Conservation (phyloP, 2,888 invertebrate species). For the Cheilosia vulpina region DNA sequence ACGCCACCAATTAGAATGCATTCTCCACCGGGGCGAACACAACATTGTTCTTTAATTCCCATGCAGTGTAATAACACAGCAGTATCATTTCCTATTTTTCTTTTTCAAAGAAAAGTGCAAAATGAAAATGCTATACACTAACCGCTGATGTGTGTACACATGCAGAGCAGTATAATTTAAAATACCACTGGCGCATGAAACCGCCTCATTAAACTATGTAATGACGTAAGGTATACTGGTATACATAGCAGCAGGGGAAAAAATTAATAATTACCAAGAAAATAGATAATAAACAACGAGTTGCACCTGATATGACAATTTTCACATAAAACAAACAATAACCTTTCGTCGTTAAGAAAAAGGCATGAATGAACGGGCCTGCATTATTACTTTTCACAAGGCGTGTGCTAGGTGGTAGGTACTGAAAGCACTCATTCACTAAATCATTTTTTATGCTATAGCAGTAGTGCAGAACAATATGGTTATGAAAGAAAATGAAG, state of each 20-base stretch:
- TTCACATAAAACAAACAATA: slow-evolving; percentile 41
- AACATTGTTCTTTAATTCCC: slow-evolving; percentile 58
- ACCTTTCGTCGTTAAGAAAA: slow-evolving; percentile 29
- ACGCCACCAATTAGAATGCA: slow-evolving; percentile 69
- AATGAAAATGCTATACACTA: background rate
- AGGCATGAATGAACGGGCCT: slow-evolving; percentile 20
- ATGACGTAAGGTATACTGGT: slow-evolving; percentile 53
- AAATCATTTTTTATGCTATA: slow-evolving; percentile 57
- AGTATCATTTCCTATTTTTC: slow-evolving; percentile 29
- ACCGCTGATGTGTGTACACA: slow-evolving; percentile 3
- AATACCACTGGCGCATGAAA: slow-evolving; percentile 54
- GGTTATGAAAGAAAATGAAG: background rate
- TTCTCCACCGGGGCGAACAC: slow-evolving; percentile 55
- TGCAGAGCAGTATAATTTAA: slow-evolving; percentile 48
- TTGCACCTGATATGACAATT: slow-evolving; percentile 52
- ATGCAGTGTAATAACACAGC: slow-evolving; percentile 39
- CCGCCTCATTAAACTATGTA: slow-evolving; percentile 71
- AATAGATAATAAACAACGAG: slow-evolving; percentile 46
- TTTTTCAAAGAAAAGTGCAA: slow-evolving; percentile 27
- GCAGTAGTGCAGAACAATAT: slow-evolving; percentile 57
- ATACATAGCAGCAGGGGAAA: slow-evolving; percentile 9
- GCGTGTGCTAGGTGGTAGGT: background rate
- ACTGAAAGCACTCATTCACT: slow-evolving; percentile 67
- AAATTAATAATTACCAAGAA: slow-evolving; percentile 54
- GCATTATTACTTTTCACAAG: slow-evolving; percentile 40